Evolutionary conservation across 2,888 invertebrate species (phyloP).

Genomic region (Lycocerus yunnanus): DNA sequence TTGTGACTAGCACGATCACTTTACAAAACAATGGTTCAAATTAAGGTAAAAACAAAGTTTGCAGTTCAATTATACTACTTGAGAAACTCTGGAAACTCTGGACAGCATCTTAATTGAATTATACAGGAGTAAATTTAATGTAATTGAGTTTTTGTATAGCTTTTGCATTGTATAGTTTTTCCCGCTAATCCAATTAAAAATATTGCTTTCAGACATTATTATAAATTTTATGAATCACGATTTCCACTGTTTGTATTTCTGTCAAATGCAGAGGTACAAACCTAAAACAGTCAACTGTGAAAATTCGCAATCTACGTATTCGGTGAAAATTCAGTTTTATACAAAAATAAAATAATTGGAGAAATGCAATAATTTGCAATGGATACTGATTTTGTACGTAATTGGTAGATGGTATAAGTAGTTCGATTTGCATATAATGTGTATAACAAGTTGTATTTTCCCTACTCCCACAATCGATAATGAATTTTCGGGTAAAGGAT

Average conservation of each 20-base stretch:
- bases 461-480: not conserved
- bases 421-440: not conserved
- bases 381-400: not conserved
- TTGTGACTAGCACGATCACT: not conserved
- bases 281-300: not conserved
- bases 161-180: not conserved
- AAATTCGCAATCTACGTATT: not conserved
- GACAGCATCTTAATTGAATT: not conserved
- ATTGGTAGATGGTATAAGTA: not conserved
- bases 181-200: not conserved
- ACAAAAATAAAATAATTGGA: not conserved
- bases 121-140: not conserved
- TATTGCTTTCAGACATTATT: not conserved
- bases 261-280: not conserved
- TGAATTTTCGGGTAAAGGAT: not conserved
- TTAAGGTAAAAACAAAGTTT: not conserved
- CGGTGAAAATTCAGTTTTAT: not conserved
- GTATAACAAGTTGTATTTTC: not conserved
- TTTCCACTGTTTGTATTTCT: not conserved
- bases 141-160: not conserved
- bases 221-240: not conserved
- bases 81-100: not conserved
- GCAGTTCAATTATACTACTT: not conserved
- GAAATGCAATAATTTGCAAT: not conserved
- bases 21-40: not conserved